Base-by-base conservation (phyloP, 1,140 invertebrate genomes). In the Drosophila mojavensis region DNA sequence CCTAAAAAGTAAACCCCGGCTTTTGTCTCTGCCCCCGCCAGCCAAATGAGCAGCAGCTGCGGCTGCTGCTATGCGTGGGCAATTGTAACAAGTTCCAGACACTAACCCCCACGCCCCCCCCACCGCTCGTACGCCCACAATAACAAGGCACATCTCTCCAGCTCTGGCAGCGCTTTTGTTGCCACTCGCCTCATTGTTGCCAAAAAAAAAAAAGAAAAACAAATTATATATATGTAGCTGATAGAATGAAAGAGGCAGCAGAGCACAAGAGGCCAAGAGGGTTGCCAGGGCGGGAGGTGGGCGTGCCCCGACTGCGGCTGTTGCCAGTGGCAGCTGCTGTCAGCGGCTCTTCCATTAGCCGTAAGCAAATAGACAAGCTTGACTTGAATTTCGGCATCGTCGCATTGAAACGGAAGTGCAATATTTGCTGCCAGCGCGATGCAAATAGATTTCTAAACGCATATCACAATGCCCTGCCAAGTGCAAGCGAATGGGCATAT, bases 381-480 rank as follows among this genome's bases (percentile, higher is more conserved):
- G 81, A 84, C 81, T 84, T 84, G 81, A 73, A 80, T 84, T 84
- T 84, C 81, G 67, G 43, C 60, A 69, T 61, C 58, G 73, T n/a
- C 43, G 36, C 67, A 75, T 56, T 79, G 73, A 75, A 79, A 71
- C 74, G 81, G 81, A 84, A 84, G 81, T 84, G 81, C 81, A 85
- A 84, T 84, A 84, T 84, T 84, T 84, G 73, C 73, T 71, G 72
- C 26, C 72, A 75, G 72, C 53, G 77, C 72, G 73, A 61, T 72
- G 68, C 81, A 84, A 84, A 84, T 84, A 84, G 81, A 81, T 84
- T 84, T 84, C 81, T 74, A 80, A 84, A 83, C 68, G 73, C 81
- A 59, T 80, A 47, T 62, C 50, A 13, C 33, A 36, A 28, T 24
- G 10, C 26, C 17, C 39, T 63, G 47, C 51, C 9, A 28, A n/a